A percentile compares a stretch with the other conserved stretches of the same genome.
phyloP scores from a whole-genome alignment of 1,140 invertebrate species.

The Anoplophora glabripennis region DNA sequence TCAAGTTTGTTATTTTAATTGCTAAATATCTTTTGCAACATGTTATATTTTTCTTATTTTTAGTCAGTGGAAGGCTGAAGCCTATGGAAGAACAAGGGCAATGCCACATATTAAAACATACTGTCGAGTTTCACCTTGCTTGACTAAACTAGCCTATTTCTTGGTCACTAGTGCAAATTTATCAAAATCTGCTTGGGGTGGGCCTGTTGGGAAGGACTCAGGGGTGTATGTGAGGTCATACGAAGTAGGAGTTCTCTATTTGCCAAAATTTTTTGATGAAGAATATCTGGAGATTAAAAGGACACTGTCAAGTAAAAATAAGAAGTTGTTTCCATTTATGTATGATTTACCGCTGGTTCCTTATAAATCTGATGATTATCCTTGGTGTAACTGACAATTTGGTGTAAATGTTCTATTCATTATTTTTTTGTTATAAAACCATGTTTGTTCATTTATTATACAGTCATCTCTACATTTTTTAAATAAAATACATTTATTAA shows the following conservation, averaged over 20 bases:
- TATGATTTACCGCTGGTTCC: slow-evolving; percentile 72
- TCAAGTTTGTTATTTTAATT: too few species aligned
- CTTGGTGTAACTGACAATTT: slow-evolving; percentile 49
- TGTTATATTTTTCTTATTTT: slow-evolving; percentile 43
- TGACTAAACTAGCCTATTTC: slow-evolving; percentile 70
- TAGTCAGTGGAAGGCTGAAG: slow-evolving; percentile 81
- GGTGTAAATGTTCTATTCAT: background rate
- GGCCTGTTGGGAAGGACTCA: slow-evolving; percentile 60
- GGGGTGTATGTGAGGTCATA: slow-evolving; percentile 80
- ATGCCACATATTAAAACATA: slow-evolving; percentile 96
- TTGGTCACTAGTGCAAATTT: slow-evolving; percentile 89
- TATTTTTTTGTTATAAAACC: too few species aligned
- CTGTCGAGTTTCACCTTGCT: slow-evolving; percentile 68
- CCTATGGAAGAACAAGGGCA: slow-evolving; percentile 65
- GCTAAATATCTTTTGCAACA: too few species aligned
- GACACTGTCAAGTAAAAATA: slow-evolving; percentile 46
- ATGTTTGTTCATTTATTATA: too few species aligned
- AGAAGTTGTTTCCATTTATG: slow-evolving; percentile 66
- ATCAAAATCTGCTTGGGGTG: slow-evolving; percentile 95
- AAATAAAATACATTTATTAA: too few species aligned
- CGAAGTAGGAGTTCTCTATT: slow-evolving; percentile 86
- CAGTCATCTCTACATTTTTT: too few species aligned
- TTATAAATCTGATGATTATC: slow-evolving; percentile 62
- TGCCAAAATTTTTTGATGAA: slow-evolving; percentile 80
- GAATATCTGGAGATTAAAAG: slow-evolving; percentile 46